Base-by-base conservation (phyloP, 2,797 vertebrate species). In the Rhinatrema bivittatum region DNA sequence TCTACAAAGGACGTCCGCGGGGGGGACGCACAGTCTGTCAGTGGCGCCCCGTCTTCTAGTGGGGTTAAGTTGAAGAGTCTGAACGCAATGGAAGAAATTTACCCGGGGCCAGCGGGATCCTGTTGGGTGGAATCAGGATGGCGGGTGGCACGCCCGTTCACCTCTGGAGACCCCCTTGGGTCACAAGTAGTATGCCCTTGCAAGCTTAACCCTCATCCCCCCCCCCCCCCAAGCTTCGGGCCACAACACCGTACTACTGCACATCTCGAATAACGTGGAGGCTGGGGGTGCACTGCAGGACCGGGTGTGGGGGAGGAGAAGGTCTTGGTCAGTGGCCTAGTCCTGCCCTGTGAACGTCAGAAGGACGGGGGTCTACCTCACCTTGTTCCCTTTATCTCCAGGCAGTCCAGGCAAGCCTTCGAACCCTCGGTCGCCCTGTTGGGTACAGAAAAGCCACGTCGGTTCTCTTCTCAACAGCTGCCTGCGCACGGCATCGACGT, bases 391-490 rank as follows among this genome's bases (percentile, higher is more conserved):
- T 47, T 94, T 91, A 58, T 91, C 75, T 42, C 93, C 93, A 12
- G 87, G 86, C 55, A 92, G 84, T 62, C 93, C 93, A 6, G 89
- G 89, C 32, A 94, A 76, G 43, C 93, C 93, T 15, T 94, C 90
- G 51, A 94, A 97, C 32, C 93, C 93, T 36, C 90, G 78, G 50
- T 95, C 91, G 19, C 93, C 93, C 93, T 97, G 64, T 20, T 42
- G 56, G 62, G 12, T n/a, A 23, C 31, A 32, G 1, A 41, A n/a
- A 36, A 56, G 3, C 4, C 12, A 36, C 0, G 2, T 27, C 13
- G 28, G n/a, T 14, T 9, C 22, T 6, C 9, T 31, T n/a, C n/a
- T 18, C 8, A 11, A n/a, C 3, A 3, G 9, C 16, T 4, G n/a
- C n/a, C n/a, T n/a, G n/a, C n/a, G n/a, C n/a, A n/a, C n/a, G n/a